Conservation (phyloP, 2,113 vertebrate genomes). For the Uropsilus gracilis region DNA sequence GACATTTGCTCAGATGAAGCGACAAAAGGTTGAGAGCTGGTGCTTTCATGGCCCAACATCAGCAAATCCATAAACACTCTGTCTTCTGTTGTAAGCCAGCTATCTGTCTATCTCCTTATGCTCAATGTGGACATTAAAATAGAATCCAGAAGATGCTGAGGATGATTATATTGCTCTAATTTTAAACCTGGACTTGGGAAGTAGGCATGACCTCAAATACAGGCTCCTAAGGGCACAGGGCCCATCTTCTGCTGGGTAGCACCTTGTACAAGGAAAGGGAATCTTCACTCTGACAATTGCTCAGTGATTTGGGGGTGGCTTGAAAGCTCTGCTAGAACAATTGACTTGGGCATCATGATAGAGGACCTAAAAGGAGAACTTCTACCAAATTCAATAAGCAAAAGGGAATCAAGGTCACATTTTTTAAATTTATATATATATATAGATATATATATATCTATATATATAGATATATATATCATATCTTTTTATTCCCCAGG, state of each 20-base stretch:
- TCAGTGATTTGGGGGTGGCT: not conserved
- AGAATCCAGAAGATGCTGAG: not conserved
- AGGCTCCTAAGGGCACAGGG: not conserved
- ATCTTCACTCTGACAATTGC: not conserved
- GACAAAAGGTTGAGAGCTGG: not conserved
- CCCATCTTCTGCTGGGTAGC: not conserved
- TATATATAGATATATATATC: too few species aligned
- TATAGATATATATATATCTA: too few species aligned
- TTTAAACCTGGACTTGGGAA: not conserved
- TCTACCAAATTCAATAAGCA: not conserved
- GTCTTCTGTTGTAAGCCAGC: not conserved
- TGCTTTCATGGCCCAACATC: fast-evolving
- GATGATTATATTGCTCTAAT: not conserved
- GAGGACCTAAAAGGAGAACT: not conserved
- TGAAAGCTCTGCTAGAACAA: not conserved
- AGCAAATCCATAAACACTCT: not conserved
- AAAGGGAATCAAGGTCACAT: not conserved
- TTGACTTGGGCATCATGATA: not conserved
- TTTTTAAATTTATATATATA: too few species aligned
- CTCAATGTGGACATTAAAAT: not conserved
- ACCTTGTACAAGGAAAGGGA: not conserved
- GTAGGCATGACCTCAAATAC: not conserved
- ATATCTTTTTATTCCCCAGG: too few species aligned
- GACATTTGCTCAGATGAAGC: not conserved
- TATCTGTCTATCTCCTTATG: not conserved